Conservation (phyloP, 2,797 vertebrate genomes). For the Sternotherus odoratus region DNA sequence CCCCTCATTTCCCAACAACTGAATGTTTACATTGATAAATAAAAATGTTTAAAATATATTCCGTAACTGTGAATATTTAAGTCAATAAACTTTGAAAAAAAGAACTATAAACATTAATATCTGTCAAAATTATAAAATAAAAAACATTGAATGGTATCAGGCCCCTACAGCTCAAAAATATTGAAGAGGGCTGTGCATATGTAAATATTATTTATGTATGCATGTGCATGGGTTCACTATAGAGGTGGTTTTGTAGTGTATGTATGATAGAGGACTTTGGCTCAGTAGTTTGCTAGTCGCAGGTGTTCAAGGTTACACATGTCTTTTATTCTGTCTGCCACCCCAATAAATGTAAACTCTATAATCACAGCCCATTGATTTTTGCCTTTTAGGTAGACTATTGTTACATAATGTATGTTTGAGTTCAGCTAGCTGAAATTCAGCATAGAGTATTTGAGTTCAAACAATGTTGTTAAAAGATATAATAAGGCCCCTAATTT, state of each 20-base stretch:
- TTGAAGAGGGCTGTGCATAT: neutral
- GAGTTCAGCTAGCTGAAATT: too few relatives aligned
- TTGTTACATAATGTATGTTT: neutral
- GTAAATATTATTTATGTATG: neutral
- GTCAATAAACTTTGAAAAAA: neutral
- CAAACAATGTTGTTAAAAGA: neutral
- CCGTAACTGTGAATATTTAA: neutral
- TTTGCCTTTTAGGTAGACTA: neutral
- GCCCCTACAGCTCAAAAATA: neutral
- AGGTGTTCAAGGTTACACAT: neutral
- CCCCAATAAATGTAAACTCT: neutral
- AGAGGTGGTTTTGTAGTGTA: neutral
- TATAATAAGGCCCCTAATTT: conserved; percentile 22
- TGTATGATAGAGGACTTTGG: neutral
- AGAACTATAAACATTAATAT: neutral
- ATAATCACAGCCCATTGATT: neutral
- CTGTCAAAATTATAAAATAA: neutral
- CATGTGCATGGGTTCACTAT: neutral
- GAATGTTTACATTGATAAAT: neutral
- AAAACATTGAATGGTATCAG: neutral
- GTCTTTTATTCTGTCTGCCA: neutral
- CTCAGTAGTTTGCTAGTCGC: neutral
- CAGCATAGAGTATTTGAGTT: neutral
- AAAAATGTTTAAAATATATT: too few relatives aligned
- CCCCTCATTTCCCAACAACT: neutral